Evolutionary conservation across 2,797 vertebrate genomes (phyloP), one percentile per base, ranked within the genome.

Genomic region (Thunnus albacares): DNA sequence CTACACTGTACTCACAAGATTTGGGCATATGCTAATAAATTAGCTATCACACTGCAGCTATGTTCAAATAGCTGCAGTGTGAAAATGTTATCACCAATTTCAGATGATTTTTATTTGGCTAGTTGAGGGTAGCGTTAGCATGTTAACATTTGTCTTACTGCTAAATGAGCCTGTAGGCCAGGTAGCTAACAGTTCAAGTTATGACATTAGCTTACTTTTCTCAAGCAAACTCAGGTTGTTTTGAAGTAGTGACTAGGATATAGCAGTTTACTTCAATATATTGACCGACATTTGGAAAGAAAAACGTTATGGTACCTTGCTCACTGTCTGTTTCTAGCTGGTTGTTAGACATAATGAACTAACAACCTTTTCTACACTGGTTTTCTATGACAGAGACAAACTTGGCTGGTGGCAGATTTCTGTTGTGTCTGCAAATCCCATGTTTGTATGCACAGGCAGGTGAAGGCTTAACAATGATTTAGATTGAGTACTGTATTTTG

Each of bases 391-490:
- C 57, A 24, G 47, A 1, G 15, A 71, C 64, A 1, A 13, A 71
- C 64, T 66, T 51, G 41, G 49, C 56, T 61, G 74, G 15, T 64
- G 55, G 61, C 41, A 53, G 22, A 53, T 74, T 66, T 59, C 15
- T 55, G 58, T 63, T 51, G n/a, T 61, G 28, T 67, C 52, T 69
- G 28, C 26, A 79, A 71, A 78, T 35, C 2, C 55, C 56, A 15
- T 35, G 49, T 74, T 72, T 55, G 69, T 59, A 57, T 59, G 51
- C 63, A 13, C 41, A 65, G 56, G 55, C 67, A 79, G 79, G 65
- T 62, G 65, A 72, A 58, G 59, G 72, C 49, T 77, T 77, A 65
- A 69, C 41, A 56, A 60, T 55, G 61, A 52, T 64, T 80, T 57
- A 72, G 18, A 30, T 26, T 24, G 30, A 64, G 13, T 24, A 47